Evolutionary conservation across 2,113 vertebrate species (phyloP).

Genomic region (Speoplatyrhinus poulsoni): DNA sequence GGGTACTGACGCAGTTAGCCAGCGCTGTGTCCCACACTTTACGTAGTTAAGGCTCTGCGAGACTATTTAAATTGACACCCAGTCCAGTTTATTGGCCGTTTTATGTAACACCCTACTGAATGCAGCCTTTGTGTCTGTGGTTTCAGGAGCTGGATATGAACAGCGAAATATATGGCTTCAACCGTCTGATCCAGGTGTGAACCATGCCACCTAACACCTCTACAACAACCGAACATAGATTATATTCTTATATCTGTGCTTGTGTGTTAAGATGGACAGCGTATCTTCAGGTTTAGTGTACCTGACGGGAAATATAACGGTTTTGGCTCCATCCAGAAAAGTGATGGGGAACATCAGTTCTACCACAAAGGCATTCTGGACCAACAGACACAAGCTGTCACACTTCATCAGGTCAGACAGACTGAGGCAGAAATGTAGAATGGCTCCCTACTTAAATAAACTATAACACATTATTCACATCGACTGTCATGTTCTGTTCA

Average conservation of each 20-base stretch:
- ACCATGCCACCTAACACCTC: neutral
- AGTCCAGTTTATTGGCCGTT: too few species aligned
- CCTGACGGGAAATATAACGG: constrained; percentile 79
- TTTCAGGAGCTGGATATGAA: constrained; percentile 84
- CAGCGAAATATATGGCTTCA: constrained; percentile 71
- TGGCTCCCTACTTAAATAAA: neutral
- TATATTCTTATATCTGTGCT: constrained; percentile 7
- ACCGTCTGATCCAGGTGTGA: constrained; percentile 75
- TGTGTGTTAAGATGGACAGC: constrained; percentile 27
- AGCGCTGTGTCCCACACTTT: too few species aligned
- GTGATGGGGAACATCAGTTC: constrained; percentile 73
- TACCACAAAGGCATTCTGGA: constrained; percentile 77
- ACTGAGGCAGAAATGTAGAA: neutral
- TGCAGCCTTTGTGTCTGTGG: constrained; percentile 17
- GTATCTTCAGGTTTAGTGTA: constrained; percentile 38
- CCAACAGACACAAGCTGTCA: constrained; percentile 70
- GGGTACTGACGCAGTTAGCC: too few species aligned
- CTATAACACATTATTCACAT: too few species aligned
- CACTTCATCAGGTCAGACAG: constrained; percentile 81
- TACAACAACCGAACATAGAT: too few species aligned
- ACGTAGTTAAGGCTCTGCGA: too few species aligned
- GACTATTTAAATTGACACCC: too few species aligned
- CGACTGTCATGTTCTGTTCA: too few species aligned
- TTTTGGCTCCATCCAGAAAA: constrained; percentile 78
- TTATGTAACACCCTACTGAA: neutral